phyloP scores from a whole-genome alignment of 2,888 invertebrate species.

The Halocaridina rubra region DNA sequence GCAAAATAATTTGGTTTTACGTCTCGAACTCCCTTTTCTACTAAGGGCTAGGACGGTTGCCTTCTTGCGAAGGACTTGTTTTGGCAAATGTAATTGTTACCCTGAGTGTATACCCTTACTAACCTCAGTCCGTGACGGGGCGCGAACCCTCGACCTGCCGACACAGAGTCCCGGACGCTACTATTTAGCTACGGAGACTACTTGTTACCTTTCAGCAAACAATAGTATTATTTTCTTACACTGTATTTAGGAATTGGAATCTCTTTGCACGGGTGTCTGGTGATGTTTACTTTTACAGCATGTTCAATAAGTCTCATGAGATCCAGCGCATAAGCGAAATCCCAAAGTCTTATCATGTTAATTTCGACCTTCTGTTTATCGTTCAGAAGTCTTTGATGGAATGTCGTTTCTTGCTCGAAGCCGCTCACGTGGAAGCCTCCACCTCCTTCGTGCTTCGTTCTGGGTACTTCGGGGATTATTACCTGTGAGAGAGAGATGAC shows the following conservation, averaged over 20 bases:
- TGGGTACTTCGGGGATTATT: conserved; percentile 57
- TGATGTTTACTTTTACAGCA: conserved; percentile 31
- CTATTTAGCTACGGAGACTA: no score
- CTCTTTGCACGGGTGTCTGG: conserved; percentile 33
- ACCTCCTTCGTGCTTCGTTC: conserved; percentile 58
- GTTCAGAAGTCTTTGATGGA: conserved; percentile 52
- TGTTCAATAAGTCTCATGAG: neutral
- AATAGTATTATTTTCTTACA: no score
- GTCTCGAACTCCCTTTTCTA: no score
- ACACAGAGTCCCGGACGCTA: no score
- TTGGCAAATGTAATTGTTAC: no score
- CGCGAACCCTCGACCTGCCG: no score
- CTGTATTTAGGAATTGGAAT: conserved; percentile 37
- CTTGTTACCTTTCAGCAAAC: no score
- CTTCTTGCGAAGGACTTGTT: no score
- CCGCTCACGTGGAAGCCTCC: conserved; percentile 54
- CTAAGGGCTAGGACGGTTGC: no score
- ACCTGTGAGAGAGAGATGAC: neutral
- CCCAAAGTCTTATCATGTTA: conserved; percentile 16
- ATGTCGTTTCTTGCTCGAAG: conserved; percentile 51
- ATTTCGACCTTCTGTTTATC: conserved; percentile 2
- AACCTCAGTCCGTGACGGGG: no score
- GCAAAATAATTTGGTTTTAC: no score
- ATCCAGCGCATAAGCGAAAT: conserved; percentile 30
- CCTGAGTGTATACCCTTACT: no score